Conservation (phyloP, 2,113 vertebrate species). For the Tylochromis polylepis region DNA sequence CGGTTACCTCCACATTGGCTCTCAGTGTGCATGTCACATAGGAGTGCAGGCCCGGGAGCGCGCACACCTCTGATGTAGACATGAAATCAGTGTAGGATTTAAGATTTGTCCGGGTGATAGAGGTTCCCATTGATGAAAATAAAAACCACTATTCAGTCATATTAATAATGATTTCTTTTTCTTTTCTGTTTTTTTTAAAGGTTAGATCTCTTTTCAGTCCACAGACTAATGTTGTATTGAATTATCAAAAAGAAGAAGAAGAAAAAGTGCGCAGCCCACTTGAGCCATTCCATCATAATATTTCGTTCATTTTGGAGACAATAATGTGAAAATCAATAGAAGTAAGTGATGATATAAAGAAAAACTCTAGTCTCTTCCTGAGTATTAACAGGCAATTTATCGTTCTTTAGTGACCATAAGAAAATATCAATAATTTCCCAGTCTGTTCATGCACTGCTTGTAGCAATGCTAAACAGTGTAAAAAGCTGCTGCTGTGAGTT, state of each 20-base stretch:
- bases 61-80: neutral
- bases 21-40: conserved; percentile 36
- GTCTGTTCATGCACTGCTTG: neutral
- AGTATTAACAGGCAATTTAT: neutral
- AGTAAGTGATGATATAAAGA: neutral
- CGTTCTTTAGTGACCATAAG: neutral
- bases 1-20: conserved; percentile 48
- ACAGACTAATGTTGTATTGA: neutral
- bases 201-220: neutral
- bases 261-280: neutral
- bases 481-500: neutral
- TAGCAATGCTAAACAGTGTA: neutral
- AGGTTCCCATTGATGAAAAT: neutral
- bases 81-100: neutral
- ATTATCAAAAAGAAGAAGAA: neutral
- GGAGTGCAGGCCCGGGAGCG: neutral
- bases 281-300: neutral
- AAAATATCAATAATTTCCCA: neutral
- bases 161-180: neutral
- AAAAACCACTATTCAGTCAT: neutral
- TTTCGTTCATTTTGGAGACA: neutral
- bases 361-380: neutral
- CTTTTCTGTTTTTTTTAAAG: neutral
- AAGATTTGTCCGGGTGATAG: neutral
- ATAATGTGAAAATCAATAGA: neutral